Evolutionary conservation across 92 coral and sea anemone species (phyloP).

Genomic region (Palythoa heliodiscus): DNA sequence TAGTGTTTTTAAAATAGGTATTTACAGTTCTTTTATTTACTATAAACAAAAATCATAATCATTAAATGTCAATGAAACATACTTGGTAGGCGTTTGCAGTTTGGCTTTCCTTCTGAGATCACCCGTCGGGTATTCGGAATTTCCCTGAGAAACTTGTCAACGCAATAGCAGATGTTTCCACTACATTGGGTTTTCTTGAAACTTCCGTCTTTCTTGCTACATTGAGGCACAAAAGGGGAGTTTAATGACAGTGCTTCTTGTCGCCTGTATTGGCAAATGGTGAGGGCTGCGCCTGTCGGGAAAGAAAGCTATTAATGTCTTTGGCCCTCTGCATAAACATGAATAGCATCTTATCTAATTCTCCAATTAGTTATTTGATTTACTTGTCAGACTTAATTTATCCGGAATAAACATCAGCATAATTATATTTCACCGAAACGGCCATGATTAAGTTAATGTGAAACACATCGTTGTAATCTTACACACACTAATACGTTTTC

Average conservation of each 20-base stretch:
- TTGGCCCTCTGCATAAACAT: neutral
- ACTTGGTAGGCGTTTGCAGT: conserved; percentile 46
- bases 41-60: neutral
- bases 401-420: no score
- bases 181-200: conserved; percentile 82
- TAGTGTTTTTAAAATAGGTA: no score
- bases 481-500: no score
- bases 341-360: neutral
- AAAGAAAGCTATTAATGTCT: neutral
- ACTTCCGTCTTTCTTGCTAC: conserved; percentile 70
- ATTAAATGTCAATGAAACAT: neutral
- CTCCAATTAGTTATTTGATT: no score
- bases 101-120: conserved; percentile 65
- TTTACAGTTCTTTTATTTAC: neutral
- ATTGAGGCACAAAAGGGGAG: conserved; percentile 64
- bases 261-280: conserved; percentile 64
- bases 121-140: conserved; percentile 36
- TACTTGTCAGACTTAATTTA: no score
- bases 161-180: conserved; percentile 81
- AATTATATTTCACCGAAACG: no score
- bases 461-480: no score
- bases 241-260: conserved; percentile 45
- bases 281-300: conserved; percentile 44
- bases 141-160: conserved; percentile 65
- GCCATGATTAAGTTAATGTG: no score